Conservation (phyloP, 2,113 vertebrate species). For the Gallinago media region DNA sequence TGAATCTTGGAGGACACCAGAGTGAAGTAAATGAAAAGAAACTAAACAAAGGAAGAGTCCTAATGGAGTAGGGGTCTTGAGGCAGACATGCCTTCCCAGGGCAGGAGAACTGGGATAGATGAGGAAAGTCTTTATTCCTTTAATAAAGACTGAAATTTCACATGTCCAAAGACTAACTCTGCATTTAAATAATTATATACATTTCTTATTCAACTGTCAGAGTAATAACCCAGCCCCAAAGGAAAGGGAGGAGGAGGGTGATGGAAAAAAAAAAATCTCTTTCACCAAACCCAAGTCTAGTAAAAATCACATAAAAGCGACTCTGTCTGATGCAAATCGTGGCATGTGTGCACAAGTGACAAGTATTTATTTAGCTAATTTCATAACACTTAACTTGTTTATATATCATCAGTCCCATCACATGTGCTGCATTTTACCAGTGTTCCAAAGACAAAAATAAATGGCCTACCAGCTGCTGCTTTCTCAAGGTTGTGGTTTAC, state of each 20-base stretch:
- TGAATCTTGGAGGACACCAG: neutral
- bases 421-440: constrained; percentile 73
- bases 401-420: constrained; percentile 71
- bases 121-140: neutral
- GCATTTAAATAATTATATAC: neutral
- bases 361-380: constrained; percentile 66
- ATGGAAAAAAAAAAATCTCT: neutral
- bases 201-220: neutral
- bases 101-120: neutral
- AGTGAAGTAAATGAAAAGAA: neutral
- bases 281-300: constrained; percentile 3
- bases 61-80: neutral
- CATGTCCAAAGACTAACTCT: neutral
- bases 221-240: neutral
- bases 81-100: neutral
- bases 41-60: neutral
- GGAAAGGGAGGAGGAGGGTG: neutral
- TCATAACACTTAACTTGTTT: constrained; percentile 72
- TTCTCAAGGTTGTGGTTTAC: constrained; percentile 73
- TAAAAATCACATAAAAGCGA: constrained; percentile 17
- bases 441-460: constrained; percentile 75
- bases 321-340: constrained; percentile 8
- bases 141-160: neutral
- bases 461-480: constrained; percentile 70
- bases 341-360: constrained; percentile 43